Conservation (phyloP, 2,888 invertebrate genomes). For the Ophion slaviceki region DNA sequence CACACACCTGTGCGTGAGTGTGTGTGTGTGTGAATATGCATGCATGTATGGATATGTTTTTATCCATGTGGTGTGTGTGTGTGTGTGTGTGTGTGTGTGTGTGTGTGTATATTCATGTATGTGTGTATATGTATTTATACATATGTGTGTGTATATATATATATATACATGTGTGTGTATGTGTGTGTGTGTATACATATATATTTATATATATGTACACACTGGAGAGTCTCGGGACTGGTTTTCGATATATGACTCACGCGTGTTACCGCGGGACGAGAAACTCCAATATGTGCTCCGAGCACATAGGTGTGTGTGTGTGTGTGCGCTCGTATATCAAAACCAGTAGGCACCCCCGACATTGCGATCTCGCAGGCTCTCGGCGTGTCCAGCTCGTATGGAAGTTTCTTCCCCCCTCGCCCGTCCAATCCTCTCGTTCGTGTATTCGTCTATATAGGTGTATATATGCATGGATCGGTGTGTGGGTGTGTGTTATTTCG, state of each 20-base stretch:
- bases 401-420: constrained; percentile 39
- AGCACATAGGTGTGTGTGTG: constrained; percentile 63
- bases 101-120: too few species aligned
- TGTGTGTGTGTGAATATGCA: too few species aligned
- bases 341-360: constrained; percentile 83
- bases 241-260: constrained; percentile 81
- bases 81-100: too few species aligned
- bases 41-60: too few species aligned
- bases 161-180: too few species aligned
- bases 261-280: constrained; percentile 71
- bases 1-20: not conserved
- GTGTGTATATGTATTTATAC: too few species aligned
- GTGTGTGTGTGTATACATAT: too few species aligned
- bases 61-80: too few species aligned
- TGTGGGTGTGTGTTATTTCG: constrained; percentile 37
- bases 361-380: constrained; percentile 73
- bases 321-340: constrained; percentile 82
- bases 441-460: not conserved
- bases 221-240: constrained; percentile 73
- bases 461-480: not conserved
- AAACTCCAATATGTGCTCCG: constrained; percentile 28
- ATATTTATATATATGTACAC: too few species aligned
- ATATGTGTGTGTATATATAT: too few species aligned
- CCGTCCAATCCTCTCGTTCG: not conserved
- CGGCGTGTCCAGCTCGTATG: constrained; percentile 53